A percentile compares a stretch with the other conserved stretches of the same genome.
Evolutionary conservation across 2,888 invertebrate species (phyloP).

Genomic region (Hydrotaea diabolus): DNA sequence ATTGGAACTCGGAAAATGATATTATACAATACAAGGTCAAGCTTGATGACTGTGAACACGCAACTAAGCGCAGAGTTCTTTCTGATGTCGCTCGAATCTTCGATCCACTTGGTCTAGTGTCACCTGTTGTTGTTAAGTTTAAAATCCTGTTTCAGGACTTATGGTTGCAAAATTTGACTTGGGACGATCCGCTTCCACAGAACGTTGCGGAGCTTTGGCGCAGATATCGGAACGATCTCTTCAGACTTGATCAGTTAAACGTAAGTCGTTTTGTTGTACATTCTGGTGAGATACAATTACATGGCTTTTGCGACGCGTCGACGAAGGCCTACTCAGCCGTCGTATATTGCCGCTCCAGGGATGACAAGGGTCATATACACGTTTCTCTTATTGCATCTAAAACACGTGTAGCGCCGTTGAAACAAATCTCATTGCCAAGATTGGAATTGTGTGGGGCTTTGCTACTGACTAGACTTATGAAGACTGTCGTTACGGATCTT

Average conservation of each 20-base stretch:
- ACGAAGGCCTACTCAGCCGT: too few relatives aligned
- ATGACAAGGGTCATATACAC: not conserved
- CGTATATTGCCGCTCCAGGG: too few relatives aligned
- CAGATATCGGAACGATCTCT: too few relatives aligned
- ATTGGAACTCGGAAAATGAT: conserved; percentile 57
- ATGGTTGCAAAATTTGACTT: conserved; percentile 56
- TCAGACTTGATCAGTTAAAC: too few relatives aligned
- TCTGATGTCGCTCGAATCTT: conserved; percentile 59
- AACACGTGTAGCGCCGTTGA: conserved; percentile 38
- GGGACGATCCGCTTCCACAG: conserved; percentile 62
- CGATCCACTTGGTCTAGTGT: conserved; percentile 57
- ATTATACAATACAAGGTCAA: conserved; percentile 45
- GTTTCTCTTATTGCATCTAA: conserved; percentile 28
- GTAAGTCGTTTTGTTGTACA: not conserved
- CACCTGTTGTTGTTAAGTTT: conserved; percentile 58
- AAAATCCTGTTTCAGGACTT: conserved; percentile 65
- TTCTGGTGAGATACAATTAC: conserved; percentile 3
- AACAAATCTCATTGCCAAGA: conserved; percentile 1
- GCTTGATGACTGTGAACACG: not conserved
- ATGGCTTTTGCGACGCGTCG: conserved; percentile 50
- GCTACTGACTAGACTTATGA: conserved; percentile 25
- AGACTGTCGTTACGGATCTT: not conserved
- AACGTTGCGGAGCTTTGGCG: conserved; percentile 19
- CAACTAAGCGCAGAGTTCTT: conserved; percentile 50
- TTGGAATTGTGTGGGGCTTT: conserved; percentile 33